phyloP scores from a whole-genome alignment of 2,113 vertebrate genomes.

The Microtus montanus region DNA sequence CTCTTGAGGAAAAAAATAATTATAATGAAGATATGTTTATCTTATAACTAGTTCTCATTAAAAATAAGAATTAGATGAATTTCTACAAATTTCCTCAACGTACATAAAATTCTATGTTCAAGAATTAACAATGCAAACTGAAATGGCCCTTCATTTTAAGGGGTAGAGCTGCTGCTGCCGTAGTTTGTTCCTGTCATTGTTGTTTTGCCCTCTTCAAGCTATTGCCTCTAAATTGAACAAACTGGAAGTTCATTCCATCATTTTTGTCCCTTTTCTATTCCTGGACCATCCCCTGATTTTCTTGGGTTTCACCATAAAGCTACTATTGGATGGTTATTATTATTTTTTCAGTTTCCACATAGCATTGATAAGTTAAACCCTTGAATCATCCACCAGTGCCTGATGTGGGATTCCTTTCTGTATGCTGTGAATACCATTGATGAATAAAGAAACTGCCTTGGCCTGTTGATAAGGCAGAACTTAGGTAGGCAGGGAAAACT shows the following conservation, averaged over 20 bases:
- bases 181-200: not conserved
- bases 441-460: too few relatives aligned
- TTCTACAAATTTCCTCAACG: conserved; percentile 5
- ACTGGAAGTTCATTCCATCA: not conserved
- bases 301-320: not conserved
- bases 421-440: too few relatives aligned
- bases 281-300: not conserved
- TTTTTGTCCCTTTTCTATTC: not conserved
- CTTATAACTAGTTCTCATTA: conserved; percentile 1
- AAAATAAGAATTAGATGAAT: conserved; percentile 51
- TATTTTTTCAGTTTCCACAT: not conserved
- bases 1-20: conserved; percentile 70
- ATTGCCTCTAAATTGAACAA: not conserved
- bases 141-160: not conserved
- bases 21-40: conserved; percentile 30
- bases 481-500: too few relatives aligned
- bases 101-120: not conserved
- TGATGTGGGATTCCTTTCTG: too few relatives aligned
- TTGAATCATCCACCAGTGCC: not conserved
- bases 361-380: not conserved
- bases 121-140: not conserved
- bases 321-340: not conserved
- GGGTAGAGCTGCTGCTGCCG: too few relatives aligned
- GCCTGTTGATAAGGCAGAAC: too few relatives aligned
- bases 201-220: not conserved